Evolutionary conservation across 2,888 invertebrate genomes (phyloP).

Genomic region (Imbricaverruca yamaguchii): DNA sequence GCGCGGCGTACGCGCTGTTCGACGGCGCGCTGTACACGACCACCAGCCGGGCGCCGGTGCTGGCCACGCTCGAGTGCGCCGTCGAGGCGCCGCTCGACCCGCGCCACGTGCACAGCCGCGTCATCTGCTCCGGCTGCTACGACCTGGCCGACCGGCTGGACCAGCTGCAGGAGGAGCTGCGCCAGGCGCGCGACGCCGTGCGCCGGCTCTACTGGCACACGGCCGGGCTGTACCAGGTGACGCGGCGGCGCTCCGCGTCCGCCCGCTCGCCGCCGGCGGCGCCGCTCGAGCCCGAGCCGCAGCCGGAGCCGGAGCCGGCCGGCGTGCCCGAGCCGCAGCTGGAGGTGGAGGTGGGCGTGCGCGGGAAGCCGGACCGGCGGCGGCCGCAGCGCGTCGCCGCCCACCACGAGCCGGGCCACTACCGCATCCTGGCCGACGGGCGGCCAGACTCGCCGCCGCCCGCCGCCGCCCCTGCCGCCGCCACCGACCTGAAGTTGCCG

Average conservation of each 20-base stretch:
- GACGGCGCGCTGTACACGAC: not conserved
- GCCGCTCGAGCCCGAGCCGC: not conserved
- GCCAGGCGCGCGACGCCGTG: not conserved
- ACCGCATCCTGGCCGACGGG: not conserved
- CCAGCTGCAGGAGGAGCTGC: conserved; percentile 1
- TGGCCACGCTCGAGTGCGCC: not conserved
- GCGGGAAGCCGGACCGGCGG: not conserved
- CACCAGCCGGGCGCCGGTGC: not conserved
- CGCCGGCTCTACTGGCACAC: conserved; percentile 17
- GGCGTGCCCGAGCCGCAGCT: not conserved
- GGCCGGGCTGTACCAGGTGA: not conserved
- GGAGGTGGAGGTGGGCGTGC: not conserved
- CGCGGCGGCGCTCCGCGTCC: not conserved
- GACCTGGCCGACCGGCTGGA: conserved; percentile 8
- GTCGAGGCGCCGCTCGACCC: conserved; percentile 10
- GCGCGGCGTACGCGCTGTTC: not conserved
- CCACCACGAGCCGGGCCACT: not conserved
- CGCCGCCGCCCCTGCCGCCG: not conserved
- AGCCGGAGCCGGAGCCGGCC: not conserved
- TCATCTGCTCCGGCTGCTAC: not conserved
- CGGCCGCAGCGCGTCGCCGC: not conserved
- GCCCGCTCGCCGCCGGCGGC: not conserved
- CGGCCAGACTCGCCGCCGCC: not conserved
- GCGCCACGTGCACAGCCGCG: not conserved
- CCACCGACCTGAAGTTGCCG: not conserved